These are phyloP conservation scores for Drosophila sordidapex DNA, from an alignment of 2,888 invertebrate species.

Conservation along the genomic window DNA sequence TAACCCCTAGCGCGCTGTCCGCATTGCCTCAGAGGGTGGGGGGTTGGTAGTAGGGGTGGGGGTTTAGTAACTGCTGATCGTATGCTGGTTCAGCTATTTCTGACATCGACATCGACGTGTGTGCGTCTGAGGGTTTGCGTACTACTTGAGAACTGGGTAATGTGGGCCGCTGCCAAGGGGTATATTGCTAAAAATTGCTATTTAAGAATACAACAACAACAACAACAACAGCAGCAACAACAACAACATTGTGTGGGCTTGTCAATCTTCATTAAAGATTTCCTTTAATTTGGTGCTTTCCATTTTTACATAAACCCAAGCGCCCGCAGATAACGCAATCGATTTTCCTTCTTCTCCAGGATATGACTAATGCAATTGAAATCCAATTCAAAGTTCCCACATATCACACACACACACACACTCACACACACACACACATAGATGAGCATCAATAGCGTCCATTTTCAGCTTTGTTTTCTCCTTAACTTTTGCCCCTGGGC, in stretches of 20 bases:
- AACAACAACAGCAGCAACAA: conserved; percentile 7
- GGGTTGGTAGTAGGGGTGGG: not conserved
- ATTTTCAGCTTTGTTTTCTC: conserved; percentile 18
- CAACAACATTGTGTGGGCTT: conserved; percentile 32
- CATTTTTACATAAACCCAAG: conserved; percentile 28
- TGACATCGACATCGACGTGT: conserved; percentile 6
- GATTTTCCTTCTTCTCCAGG: conserved; percentile 49
- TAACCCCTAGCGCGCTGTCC: conserved; percentile 49
- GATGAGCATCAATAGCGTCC: conserved; percentile 38
- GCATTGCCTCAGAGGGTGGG: not conserved
- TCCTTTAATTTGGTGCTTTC: conserved; percentile 18
- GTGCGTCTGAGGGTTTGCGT: conserved; percentile 35
- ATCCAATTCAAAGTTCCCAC: conserved; percentile 61
- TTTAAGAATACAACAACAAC: conserved; percentile 42
- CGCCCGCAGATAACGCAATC: conserved; percentile 57
- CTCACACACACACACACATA: not conserved
- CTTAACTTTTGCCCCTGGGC: conserved; percentile 29
- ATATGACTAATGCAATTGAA: conserved; percentile 49
- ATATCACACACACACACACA: conserved; percentile 14
- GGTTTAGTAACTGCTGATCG: conserved; percentile 34
- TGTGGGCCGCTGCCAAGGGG: conserved; percentile 57
- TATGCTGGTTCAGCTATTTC: conserved; percentile 57
- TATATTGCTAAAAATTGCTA: conserved; percentile 37
- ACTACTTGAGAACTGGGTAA: conserved; percentile 46
- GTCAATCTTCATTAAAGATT: conserved; percentile 73